A percentile compares a stretch with the other conserved stretches of the same genome.
These are phyloP conservation scores for Bradypus variegatus DNA, from an alignment of 2,797 vertebrate genomes.

Conservation along the genomic window DNA sequence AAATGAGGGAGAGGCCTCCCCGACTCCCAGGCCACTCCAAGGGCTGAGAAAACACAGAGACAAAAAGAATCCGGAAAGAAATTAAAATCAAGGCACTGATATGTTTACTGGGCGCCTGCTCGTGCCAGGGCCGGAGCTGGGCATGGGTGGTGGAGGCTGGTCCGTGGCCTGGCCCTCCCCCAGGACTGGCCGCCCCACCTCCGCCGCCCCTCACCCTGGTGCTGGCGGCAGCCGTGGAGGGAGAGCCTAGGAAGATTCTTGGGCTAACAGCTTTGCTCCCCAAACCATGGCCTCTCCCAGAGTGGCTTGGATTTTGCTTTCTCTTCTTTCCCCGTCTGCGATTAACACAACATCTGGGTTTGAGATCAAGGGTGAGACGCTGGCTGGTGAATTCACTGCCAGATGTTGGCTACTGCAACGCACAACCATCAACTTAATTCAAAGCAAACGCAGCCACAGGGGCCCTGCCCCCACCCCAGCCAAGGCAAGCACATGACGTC, in stretches of 20 bases:
- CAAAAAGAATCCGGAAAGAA: neutral
- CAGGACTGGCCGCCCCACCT: neutral
- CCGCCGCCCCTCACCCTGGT: rapidly evolving
- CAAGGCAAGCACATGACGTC: neutral
- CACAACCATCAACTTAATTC: neutral
- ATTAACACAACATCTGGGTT: constrained; percentile 48
- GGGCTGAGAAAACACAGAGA: neutral
- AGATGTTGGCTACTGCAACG: constrained; percentile 51
- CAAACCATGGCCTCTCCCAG: neutral
- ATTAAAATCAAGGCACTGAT: neutral
- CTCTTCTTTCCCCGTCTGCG: neutral
- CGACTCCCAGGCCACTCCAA: neutral
- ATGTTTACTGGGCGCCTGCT: neutral
- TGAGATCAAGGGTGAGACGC: constrained; percentile 6
- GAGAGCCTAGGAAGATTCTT: neutral
- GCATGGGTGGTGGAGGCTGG: no score
- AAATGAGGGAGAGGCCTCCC: neutral
- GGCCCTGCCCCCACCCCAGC: constrained; percentile 3
- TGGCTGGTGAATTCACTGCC: constrained; percentile 38
- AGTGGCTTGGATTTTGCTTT: neutral
- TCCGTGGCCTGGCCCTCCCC: neutral
- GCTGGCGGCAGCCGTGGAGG: neutral
- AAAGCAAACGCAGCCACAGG: constrained; percentile 39
- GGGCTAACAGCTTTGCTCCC: neutral
- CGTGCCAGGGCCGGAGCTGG: neutral